Percentiles rank a stretch among this genome's conserved stretches.
Evolutionary conservation across 2,888 invertebrate species (phyloP).

Genomic region (Cheilosia urbana): DNA sequence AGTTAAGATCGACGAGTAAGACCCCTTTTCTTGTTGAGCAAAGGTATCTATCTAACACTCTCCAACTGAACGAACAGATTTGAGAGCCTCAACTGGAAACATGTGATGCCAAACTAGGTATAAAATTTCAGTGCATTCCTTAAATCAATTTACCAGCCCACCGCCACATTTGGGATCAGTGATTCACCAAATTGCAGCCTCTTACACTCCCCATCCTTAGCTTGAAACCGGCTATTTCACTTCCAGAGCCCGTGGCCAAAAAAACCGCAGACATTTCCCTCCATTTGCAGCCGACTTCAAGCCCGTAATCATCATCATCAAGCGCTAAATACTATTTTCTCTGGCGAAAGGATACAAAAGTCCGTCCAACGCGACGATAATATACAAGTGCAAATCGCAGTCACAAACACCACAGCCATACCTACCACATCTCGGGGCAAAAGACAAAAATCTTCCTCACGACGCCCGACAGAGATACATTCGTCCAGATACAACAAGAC

Average conservation of each 20-base stretch:
- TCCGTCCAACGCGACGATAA: constrained; percentile 17
- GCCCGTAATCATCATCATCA: constrained; percentile 66
- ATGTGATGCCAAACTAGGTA: no score
- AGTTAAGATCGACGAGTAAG: no score
- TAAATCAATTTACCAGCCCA: background rate
- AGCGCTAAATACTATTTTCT: constrained; percentile 61
- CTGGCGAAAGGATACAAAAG: constrained; percentile 49
- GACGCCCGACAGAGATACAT: constrained; percentile 50
- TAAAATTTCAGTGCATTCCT: background rate
- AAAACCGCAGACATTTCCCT: constrained; percentile 25
- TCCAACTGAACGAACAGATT: no score
- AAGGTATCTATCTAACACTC: no score
- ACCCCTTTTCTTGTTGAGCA: no score
- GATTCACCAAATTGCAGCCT: constrained; percentile 31
- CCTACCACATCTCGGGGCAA: constrained; percentile 9
- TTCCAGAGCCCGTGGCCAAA: constrained; percentile 13
- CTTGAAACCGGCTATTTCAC: background rate
- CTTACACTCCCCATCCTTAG: background rate
- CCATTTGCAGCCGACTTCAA: constrained; percentile 42
- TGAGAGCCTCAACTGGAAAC: no score
- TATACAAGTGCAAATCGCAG: constrained; percentile 66
- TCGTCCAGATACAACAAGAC: constrained; percentile 59
- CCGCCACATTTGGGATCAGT: background rate
- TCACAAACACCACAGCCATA: constrained; percentile 12
- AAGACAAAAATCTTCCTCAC: constrained; percentile 69